Evolutionary conservation across 53 echinoderm and acorn worm genomes (phyloP).

Genomic region (Mesocentrotus franciscanus): DNA sequence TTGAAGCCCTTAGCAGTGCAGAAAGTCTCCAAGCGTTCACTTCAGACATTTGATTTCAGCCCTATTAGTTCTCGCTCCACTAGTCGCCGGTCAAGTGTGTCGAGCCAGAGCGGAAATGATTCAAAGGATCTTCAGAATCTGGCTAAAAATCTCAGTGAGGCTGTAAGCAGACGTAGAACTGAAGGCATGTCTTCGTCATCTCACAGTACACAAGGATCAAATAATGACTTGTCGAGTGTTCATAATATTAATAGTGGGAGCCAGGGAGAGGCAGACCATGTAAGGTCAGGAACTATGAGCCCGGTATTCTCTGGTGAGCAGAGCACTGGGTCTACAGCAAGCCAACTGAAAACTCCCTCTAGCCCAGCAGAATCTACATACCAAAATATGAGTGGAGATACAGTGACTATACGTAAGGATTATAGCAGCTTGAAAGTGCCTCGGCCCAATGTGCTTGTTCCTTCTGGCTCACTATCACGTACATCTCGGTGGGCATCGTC

Average conservation of each 20-base stretch:
- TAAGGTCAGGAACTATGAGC: constrained; percentile 54
- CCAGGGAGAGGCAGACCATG: constrained; percentile 4
- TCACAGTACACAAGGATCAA: constrained; percentile 58
- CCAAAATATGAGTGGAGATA: constrained; percentile 70
- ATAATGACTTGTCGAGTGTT: constrained; percentile 35
- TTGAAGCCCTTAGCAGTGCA: constrained; percentile 91
- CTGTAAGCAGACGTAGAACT: constrained; percentile 63
- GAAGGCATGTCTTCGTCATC: constrained; percentile 57
- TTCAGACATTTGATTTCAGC: constrained; percentile 95
- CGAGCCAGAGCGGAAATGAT: constrained; percentile 88
- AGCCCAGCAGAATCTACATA: constrained; percentile 36
- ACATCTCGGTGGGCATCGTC: constrained; percentile 53
- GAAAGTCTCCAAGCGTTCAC: constrained; percentile 89
- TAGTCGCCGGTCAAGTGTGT: constrained; percentile 94
- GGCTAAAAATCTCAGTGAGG: constrained; percentile 72
- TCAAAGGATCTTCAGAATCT: constrained; percentile 77
- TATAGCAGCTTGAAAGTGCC: constrained; percentile 83
- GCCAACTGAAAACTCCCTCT: constrained; percentile 9
- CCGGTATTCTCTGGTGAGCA: constrained; percentile 60
- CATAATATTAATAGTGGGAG: constrained; percentile 46
- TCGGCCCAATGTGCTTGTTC: constrained; percentile 61
- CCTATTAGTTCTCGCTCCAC: constrained; percentile 92
- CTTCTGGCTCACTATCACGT: constrained; percentile 35
- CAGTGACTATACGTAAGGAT: constrained; percentile 87
- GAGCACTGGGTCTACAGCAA: constrained; percentile 32